Conservation (phyloP, 2,797 vertebrate genomes). For the Ceyx erithaca region DNA sequence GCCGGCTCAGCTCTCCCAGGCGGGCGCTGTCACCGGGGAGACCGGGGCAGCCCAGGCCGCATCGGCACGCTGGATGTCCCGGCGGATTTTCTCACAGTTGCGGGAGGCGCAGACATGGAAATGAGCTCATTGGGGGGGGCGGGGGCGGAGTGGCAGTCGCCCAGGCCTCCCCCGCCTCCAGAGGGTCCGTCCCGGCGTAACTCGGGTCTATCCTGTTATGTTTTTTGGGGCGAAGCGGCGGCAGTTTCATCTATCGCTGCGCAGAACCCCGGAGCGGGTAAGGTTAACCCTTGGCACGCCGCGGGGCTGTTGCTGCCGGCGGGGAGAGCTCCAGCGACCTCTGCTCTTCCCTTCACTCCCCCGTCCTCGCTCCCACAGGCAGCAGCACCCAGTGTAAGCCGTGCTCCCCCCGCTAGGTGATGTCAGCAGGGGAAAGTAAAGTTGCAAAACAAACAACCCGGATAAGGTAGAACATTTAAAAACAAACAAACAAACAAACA, state of each 20-base stretch:
- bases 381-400: not conserved
- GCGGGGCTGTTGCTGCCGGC: not conserved
- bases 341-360: no score
- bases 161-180: constrained; percentile 37
- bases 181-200: not conserved
- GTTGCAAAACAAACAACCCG: not conserved
- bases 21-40: constrained; percentile 56
- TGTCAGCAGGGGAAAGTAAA: not conserved
- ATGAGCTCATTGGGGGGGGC: constrained; percentile 62
- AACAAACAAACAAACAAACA: no score
- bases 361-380: not conserved
- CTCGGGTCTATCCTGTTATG: not conserved
- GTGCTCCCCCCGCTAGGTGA: not conserved
- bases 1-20: not conserved
- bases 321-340: not conserved
- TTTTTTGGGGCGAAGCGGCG: not conserved
- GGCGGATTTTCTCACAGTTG: constrained; percentile 68
- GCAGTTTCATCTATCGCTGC: not conserved
- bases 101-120: constrained; percentile 76
- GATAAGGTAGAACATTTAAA: not conserved
- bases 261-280: not conserved
- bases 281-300: not conserved
- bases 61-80: constrained; percentile 28
- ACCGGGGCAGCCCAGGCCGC: constrained; percentile 53
- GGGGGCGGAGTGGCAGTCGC: constrained; percentile 68